Percentiles rank a stretch among this genome's conserved stretches.
phyloP scores from a whole-genome alignment of 2,797 vertebrate genomes.

The Mormyrus proboscirostris region DNA sequence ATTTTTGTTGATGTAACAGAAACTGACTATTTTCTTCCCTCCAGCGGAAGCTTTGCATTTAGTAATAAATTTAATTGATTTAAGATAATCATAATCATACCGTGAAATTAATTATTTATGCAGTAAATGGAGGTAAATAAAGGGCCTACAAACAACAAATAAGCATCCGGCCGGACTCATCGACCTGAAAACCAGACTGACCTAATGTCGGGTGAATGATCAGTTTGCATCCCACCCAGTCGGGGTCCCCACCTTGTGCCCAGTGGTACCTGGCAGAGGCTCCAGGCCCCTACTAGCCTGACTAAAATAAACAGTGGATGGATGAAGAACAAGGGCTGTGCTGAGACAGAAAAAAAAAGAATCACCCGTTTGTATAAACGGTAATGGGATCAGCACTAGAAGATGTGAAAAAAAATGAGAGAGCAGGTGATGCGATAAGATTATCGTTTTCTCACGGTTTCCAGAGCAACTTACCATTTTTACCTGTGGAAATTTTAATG shows the following conservation, averaged over 20 bases:
- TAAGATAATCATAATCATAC: neutral
- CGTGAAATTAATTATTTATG: neutral
- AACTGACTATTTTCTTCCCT: neutral
- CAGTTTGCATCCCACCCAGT: neutral
- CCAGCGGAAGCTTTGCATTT: neutral
- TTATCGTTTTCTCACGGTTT: neutral
- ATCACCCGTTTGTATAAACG: neutral
- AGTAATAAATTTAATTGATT: neutral
- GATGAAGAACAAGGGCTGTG: neutral
- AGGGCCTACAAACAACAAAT: neutral
- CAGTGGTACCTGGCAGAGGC: neutral
- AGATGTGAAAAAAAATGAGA: neutral
- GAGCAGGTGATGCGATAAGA: neutral
- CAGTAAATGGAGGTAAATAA: neutral
- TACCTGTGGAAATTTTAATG: neutral
- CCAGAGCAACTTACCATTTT: neutral
- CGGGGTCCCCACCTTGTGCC: neutral
- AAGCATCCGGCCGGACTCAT: neutral
- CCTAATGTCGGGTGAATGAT: neutral
- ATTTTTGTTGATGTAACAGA: neutral
- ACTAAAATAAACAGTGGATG: neutral
- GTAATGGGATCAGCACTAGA: neutral
- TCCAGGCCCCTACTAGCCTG: neutral
- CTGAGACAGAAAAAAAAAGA: neutral
- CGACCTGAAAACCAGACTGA: neutral